Conservation (phyloP, 2,797 vertebrate genomes). For the Sitta carolinensis region DNA sequence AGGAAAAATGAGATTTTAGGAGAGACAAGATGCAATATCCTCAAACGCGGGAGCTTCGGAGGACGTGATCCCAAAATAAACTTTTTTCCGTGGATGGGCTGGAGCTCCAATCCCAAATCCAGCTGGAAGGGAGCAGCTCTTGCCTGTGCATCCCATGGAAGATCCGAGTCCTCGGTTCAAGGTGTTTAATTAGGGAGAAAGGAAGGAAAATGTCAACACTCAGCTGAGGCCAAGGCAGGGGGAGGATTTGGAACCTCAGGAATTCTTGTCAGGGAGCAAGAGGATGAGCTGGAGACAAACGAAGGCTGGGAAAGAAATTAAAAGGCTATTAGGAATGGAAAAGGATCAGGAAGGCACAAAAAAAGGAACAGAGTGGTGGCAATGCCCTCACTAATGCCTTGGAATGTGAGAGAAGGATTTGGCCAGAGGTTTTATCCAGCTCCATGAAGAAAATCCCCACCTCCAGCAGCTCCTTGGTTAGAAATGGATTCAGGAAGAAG, state of each 20-base stretch:
- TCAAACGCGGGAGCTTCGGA: neutral
- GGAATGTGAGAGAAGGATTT: neutral
- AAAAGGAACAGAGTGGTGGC: too few relatives aligned
- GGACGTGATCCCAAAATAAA: neutral
- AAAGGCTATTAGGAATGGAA: neutral
- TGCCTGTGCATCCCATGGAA: neutral
- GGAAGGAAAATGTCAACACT: neutral
- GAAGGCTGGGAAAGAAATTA: neutral
- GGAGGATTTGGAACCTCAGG: neutral
- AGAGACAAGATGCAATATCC: neutral
- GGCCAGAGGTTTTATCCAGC: neutral
- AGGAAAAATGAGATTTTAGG: conserved; percentile 47
- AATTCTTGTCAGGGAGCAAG: neutral
- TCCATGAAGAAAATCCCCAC: neutral
- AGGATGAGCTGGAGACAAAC: neutral
- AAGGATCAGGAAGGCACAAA: neutral
- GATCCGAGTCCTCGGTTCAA: neutral
- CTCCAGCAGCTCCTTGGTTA: neutral
- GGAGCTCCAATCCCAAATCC: neutral
- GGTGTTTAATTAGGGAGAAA: neutral
- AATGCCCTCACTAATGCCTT: neutral
- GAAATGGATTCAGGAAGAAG: neutral
- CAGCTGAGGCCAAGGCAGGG: neutral
- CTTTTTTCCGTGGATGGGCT: neutral
- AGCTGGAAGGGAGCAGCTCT: neutral